phyloP scores from a whole-genome alignment of 2,888 invertebrate genomes.

The Patella pellucida region DNA sequence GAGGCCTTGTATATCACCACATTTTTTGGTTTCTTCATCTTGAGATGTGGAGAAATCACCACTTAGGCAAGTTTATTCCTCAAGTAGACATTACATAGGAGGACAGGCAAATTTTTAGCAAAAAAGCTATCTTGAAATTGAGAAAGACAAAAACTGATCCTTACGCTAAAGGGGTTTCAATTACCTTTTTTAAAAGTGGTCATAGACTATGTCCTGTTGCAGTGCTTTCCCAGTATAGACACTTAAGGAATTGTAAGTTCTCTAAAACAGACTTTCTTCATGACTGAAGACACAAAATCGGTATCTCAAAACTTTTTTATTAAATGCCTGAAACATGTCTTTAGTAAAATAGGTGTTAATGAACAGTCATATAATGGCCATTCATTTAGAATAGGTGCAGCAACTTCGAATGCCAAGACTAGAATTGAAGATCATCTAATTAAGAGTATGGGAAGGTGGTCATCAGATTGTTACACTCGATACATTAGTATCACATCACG shows the following conservation, averaged over 20 bases:
- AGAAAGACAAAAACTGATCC: conserved; percentile 16
- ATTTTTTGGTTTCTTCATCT: conserved; percentile 19
- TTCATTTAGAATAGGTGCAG: not conserved
- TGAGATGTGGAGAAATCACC: conserved; percentile 23
- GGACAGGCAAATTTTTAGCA: not conserved
- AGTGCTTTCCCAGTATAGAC: not conserved
- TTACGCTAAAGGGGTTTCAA: not conserved
- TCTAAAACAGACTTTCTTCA: not conserved
- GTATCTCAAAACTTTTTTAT: not conserved
- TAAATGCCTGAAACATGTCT: not conserved
- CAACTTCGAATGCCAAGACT: not conserved
- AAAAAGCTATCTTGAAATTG: not conserved
- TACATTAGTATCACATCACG: too few relatives aligned
- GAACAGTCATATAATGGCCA: not conserved
- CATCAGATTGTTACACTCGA: conserved; percentile 3
- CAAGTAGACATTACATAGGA: not conserved
- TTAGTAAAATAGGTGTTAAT: not conserved
- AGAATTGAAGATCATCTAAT: conserved; percentile 1
- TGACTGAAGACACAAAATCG: not conserved
- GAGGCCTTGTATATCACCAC: conserved; percentile 5
- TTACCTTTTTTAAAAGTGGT: not conserved
- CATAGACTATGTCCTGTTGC: conserved; percentile 1
- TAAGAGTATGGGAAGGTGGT: not conserved
- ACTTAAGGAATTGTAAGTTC: not conserved
- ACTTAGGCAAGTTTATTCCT: not conserved